These are phyloP conservation scores for Agrotis segetum DNA, from an alignment of 2,888 invertebrate species.

Conservation along the genomic window DNA sequence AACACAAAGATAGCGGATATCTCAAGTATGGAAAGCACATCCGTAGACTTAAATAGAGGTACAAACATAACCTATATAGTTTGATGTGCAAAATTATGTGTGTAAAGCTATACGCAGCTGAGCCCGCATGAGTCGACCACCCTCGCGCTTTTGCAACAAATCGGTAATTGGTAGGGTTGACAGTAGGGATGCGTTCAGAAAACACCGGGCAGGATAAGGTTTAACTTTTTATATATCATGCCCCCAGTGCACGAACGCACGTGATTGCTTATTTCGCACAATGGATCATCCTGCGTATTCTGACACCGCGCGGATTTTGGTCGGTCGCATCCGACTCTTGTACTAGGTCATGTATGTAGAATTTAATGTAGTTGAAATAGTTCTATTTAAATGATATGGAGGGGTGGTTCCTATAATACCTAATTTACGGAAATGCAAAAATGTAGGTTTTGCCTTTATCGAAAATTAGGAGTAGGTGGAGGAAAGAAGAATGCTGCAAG, in stretches of 20 bases:
- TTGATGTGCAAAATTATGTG: constrained; percentile 75
- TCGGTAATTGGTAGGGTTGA: constrained; percentile 61
- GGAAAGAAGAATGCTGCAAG: not conserved
- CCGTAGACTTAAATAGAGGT: constrained; percentile 70
- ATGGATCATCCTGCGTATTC: constrained; percentile 50
- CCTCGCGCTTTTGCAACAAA: constrained; percentile 79
- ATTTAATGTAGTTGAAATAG: constrained; percentile 6
- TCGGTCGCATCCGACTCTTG: constrained; percentile 46
- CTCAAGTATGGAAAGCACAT: constrained; percentile 76
- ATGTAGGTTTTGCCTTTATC: not conserved
- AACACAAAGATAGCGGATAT: constrained; percentile 73
- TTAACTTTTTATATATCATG: constrained; percentile 47
- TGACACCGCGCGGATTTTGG: constrained; percentile 44
- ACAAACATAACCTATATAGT: constrained; percentile 53
- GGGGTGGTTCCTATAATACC: too few species aligned
- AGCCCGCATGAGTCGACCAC: constrained; percentile 88
- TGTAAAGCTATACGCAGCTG: constrained; percentile 79
- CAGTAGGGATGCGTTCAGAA: constrained; percentile 55
- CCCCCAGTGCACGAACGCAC: constrained; percentile 47
- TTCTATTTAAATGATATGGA: not conserved
- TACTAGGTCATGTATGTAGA: constrained; percentile 54
- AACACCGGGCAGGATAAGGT: constrained; percentile 43
- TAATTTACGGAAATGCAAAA: too few species aligned
- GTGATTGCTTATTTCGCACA: constrained; percentile 61
- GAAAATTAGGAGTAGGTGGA: too few species aligned